Conservation (phyloP, 2,113 vertebrate genomes). For the Macrotis lagotis region DNA sequence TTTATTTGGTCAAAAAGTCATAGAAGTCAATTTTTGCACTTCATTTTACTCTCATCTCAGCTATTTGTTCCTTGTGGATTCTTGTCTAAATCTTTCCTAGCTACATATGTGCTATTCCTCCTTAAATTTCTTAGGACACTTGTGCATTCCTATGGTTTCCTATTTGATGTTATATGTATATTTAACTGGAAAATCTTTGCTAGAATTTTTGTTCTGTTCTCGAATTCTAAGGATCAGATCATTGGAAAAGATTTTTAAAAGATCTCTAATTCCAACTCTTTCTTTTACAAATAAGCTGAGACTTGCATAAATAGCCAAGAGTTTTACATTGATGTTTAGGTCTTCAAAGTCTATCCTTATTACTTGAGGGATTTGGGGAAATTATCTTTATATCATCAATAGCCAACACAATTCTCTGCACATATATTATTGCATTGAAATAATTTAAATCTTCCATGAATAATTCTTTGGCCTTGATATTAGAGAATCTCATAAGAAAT, state of each 20-base stretch:
- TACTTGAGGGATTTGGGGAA: background rate
- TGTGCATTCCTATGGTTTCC: background rate
- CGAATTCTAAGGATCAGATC: background rate
- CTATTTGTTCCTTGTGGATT: background rate
- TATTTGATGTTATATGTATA: background rate
- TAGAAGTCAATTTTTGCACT: background rate
- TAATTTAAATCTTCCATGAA: background rate
- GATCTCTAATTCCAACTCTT: background rate
- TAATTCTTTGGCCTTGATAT: background rate
- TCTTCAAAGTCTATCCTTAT: background rate
- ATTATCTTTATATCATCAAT: background rate
- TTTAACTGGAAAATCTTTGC: background rate
- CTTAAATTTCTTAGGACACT: background rate
- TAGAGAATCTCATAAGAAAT: background rate
- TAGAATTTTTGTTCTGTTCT: background rate
- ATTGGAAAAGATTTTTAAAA: background rate
- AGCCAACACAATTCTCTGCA: background rate
- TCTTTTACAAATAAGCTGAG: background rate
- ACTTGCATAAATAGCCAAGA: background rate
- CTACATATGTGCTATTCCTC: background rate
- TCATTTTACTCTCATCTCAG: background rate
- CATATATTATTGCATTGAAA: background rate
- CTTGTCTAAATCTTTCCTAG: background rate
- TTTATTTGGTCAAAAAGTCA: background rate
- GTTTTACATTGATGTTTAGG: background rate